phyloP scores from a whole-genome alignment of 2,113 vertebrate species.

The Amia ocellicauda region DNA sequence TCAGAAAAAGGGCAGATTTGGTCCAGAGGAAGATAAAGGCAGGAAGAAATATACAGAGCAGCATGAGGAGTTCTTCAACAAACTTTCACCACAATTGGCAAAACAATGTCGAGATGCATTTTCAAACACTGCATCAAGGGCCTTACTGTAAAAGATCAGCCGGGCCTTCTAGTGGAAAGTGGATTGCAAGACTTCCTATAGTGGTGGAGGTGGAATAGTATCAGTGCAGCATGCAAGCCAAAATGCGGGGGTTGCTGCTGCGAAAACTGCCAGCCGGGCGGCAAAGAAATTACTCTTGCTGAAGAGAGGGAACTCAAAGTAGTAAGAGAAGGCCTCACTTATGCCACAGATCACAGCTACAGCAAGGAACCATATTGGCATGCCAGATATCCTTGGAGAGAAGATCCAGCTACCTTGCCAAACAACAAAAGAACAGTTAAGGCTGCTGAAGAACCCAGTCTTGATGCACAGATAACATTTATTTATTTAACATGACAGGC shows the following conservation, averaged over 20 bases:
- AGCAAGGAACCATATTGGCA: conserved; percentile 27
- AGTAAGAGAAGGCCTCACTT: conserved; percentile 11
- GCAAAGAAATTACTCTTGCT: conserved; percentile 22
- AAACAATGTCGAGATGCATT: conserved; percentile 24
- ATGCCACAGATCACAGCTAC: not conserved
- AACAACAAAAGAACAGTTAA: not conserved
- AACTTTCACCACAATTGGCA: conserved; percentile 24
- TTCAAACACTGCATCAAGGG: conserved; percentile 9
- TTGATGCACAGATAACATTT: no score
- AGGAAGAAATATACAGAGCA: not conserved
- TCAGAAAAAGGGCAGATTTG: not conserved
- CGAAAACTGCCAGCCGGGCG: conserved; percentile 19
- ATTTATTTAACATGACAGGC: no score
- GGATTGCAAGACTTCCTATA: conserved; percentile 16
- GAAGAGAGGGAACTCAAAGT: conserved; percentile 29
- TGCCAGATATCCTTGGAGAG: conserved; percentile 18
- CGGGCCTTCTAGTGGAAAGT: not conserved
- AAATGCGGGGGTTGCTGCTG: conserved; percentile 21
- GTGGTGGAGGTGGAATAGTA: conserved; percentile 17
- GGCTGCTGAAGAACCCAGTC: no score
- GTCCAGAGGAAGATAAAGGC: no score
- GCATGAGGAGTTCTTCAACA: conserved; percentile 21
- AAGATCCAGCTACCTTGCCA: not conserved
- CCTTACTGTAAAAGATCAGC: not conserved
- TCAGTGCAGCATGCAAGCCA: no score